Base-by-base conservation (phyloP, 2,888 invertebrate species). In the Brachycybe producta region DNA sequence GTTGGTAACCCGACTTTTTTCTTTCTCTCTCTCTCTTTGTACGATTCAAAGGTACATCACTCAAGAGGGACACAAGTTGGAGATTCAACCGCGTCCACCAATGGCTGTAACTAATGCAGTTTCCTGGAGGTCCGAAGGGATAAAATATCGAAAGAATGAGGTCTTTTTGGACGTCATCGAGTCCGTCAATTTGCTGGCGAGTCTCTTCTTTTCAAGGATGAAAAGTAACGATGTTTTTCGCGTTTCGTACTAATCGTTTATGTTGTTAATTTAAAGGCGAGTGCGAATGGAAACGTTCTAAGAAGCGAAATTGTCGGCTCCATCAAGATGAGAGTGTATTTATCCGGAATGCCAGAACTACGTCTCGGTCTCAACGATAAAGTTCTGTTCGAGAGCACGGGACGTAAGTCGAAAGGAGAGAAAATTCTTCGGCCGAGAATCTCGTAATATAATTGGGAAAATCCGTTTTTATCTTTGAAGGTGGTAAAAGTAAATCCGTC, bases 41-140 rank as follows among this genome's bases (percentile, higher is more conserved):
- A 17, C 5, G 4, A 41, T 48, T 44, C 3, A 54, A 19, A 75
- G 75, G 59, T 97, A 90, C 62, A 97, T 97, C 40, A 95, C 95
- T 0, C 95, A 97, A 66, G 97, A 98, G 68, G 92, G 95, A 2
- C 94, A 97, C 67, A 95, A 95, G 67, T 71, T 97, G 30, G 95
- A 97, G 70, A 83, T 94, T 64, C 91, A 92, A 60, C 90, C 92
- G 0, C 76, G 94, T 43, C 94, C 95, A 54, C 97, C 97, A 0
- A 85, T 92, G 79, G 95, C 97, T 19, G 95, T 98, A 5, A 98
- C 97, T n/a, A 97, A 98, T 70, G 97, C 97, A 1, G 97, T 97
- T 0, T 95, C 95, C 0, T 98, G 97, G 97, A 75, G 97, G 52
- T 91, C 94, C 0, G 97, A 98, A 66, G 95, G 95, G 2, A 90